Evolutionary conservation across 1,140 invertebrate species (phyloP).

Genomic region (Atopsyche davidsoni): DNA sequence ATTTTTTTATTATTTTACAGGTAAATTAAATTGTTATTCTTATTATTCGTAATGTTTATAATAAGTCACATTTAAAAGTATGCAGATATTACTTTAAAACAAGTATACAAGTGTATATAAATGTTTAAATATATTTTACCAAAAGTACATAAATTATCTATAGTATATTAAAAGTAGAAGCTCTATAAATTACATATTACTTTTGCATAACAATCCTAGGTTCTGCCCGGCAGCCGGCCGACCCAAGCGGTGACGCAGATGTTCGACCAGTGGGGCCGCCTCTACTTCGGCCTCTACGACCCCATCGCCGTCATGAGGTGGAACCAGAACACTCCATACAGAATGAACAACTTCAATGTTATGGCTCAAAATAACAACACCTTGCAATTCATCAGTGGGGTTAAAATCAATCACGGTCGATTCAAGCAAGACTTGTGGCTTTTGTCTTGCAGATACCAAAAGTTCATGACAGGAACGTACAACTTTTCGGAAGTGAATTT

Average conservation of each 20-base stretch:
- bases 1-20: slow-evolving; percentile 59
- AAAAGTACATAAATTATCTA: too few species aligned
- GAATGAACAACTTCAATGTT: slow-evolving; percentile 33
- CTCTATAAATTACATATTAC: too few species aligned
- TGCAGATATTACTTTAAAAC: too few species aligned
- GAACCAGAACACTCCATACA: slow-evolving; percentile 41
- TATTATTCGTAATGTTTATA: too few species aligned
- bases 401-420: neutral
- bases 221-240: neutral
- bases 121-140: too few species aligned
- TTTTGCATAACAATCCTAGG: too few species aligned
- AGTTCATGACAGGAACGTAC: slow-evolving; percentile 44
- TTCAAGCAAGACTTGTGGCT: neutral
- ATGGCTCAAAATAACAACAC: slow-evolving; percentile 39
- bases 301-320: slow-evolving; percentile 50
- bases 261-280: slow-evolving; percentile 46
- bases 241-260: slow-evolving; percentile 35
- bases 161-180: too few species aligned
- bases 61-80: too few species aligned
- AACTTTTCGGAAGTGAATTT: slow-evolving; percentile 53
- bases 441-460: neutral
- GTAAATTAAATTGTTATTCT: slow-evolving; percentile 44
- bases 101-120: too few species aligned
- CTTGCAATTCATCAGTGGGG: slow-evolving; percentile 34
- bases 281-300: slow-evolving; percentile 47